These are phyloP conservation scores for Teleogryllus oceanicus DNA, from an alignment of 2,888 invertebrate genomes.

Conservation along the genomic window DNA sequence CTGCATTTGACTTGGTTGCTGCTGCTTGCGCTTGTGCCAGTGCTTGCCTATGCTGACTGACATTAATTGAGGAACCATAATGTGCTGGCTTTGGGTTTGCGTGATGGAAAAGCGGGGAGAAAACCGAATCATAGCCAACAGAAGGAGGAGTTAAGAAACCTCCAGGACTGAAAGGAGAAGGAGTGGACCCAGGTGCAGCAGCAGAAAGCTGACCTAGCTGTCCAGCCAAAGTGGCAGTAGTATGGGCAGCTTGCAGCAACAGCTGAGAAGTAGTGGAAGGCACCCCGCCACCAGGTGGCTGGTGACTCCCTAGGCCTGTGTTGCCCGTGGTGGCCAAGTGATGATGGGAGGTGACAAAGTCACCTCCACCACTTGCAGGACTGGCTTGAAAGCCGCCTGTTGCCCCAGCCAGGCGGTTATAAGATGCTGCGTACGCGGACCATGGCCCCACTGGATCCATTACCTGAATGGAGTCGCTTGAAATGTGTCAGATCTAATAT, in stretches of 20 bases:
- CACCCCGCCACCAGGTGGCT: constrained; percentile 33
- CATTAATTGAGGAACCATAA: constrained; percentile 61
- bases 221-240: constrained; percentile 58
- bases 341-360: constrained; percentile 34
- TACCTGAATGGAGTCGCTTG: constrained; percentile 44
- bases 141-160: constrained; percentile 72
- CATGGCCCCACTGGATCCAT: constrained; percentile 91
- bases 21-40: constrained; percentile 38
- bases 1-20: constrained; percentile 53
- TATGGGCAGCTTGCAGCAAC: constrained; percentile 59
- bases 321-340: constrained; percentile 34
- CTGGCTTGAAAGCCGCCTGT: constrained; percentile 56
- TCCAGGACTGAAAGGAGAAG: constrained; percentile 65
- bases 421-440: constrained; percentile 68
- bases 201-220: constrained; percentile 44
- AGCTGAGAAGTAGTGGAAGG: constrained; percentile 62
- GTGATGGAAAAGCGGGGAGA: constrained; percentile 78
- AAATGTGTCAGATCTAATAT: constrained; percentile 24
- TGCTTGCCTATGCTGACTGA: constrained; percentile 40
- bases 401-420: constrained; percentile 74
- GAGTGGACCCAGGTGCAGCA: constrained; percentile 48
- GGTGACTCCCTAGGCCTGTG: constrained; percentile 33
- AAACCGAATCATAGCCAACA: constrained; percentile 77
- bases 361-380: constrained; percentile 52
- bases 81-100: constrained; percentile 70